phyloP scores from a whole-genome alignment of 23 tunicate species.

The Phallusia fumigata region DNA sequence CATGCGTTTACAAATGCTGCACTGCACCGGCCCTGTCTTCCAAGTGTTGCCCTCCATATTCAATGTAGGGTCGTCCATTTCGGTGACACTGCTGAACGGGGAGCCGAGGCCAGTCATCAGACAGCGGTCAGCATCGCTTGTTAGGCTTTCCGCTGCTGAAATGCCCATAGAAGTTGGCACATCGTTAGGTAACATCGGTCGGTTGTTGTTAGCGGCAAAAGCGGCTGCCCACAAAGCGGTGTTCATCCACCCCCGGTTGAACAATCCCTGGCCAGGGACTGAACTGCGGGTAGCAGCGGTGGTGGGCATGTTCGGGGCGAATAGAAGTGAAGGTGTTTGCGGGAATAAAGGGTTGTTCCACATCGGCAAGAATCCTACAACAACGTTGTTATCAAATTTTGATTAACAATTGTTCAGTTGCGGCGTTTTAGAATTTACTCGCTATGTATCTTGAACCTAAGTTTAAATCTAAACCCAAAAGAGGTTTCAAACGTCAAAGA shows the following conservation, averaged over 20 bases:
- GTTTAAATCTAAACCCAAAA: no score
- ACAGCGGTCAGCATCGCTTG: not conserved
- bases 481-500: no score
- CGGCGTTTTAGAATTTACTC: no score
- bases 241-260: conserved; percentile 34
- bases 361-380: not conserved
- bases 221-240: conserved; percentile 24
- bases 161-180: not conserved
- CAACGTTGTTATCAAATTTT: no score
- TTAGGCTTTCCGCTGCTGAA: not conserved
- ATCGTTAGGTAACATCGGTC: not conserved
- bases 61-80: conserved; percentile 88
- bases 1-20: conserved; percentile 79
- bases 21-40: conserved; percentile 94
- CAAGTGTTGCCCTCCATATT: conserved; percentile 92
- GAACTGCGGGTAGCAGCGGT: not conserved
- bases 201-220: not conserved
- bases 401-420: no score
- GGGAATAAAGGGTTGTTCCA: conserved; percentile 9
- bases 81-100: conserved; percentile 59
- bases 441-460: no score
- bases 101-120: not conserved
- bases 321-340: not conserved
- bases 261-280: not conserved
- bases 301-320: not conserved